These are phyloP conservation scores for Deroplatys truncata DNA, from an alignment of 2,888 invertebrate species.

Conservation along the genomic window DNA sequence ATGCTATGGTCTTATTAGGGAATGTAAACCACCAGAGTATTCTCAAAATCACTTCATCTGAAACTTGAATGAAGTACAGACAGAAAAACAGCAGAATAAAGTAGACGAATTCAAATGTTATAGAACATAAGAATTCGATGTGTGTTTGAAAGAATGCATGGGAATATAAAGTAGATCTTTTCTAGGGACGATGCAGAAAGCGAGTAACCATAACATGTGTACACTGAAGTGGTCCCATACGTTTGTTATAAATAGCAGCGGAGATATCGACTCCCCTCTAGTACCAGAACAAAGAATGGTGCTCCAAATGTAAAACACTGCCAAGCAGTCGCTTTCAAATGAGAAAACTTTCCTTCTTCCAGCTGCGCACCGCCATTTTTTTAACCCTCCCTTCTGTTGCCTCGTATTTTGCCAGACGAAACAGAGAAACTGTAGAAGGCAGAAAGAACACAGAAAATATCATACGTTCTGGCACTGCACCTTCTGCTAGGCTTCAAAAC, in stretches of 20 bases:
- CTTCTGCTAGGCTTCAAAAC: not conserved
- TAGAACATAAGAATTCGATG: not conserved
- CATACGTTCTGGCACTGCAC: not conserved
- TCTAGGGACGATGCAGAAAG: not conserved
- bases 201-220: not conserved
- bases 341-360: not conserved
- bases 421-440: not conserved
- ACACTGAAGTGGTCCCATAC: not conserved
- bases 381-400: not conserved
- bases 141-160: not conserved
- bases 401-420: not conserved
- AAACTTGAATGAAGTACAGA: not conserved
- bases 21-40: too few species aligned
- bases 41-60: not conserved
- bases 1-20: too few species aligned
- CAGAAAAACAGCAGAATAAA: not conserved
- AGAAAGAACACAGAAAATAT: not conserved
- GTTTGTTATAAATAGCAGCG: not conserved
- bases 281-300: not conserved
- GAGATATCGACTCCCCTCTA: not conserved
- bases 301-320: not conserved
- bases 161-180: not conserved
- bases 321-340: not conserved
- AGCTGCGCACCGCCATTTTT: not conserved
- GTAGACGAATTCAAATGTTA: not conserved